A percentile compares a stretch with the other conserved stretches of the same genome.
phyloP scores from a whole-genome alignment of 2,888 invertebrate genomes.

The Dasypogon diadema region DNA sequence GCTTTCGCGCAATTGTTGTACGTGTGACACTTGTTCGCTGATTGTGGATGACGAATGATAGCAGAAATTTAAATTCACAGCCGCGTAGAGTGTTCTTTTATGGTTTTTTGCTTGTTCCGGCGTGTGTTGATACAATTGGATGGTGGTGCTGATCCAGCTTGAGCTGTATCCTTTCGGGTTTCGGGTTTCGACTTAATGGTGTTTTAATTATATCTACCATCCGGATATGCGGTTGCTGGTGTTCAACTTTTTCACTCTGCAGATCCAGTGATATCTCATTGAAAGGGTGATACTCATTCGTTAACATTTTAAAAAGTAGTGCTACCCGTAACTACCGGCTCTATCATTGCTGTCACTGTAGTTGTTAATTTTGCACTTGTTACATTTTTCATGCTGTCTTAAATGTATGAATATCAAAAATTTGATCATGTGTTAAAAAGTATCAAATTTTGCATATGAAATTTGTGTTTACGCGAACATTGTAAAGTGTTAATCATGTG shows the following conservation, averaged over 20 bases:
- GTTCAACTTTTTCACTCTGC: constrained; percentile 26
- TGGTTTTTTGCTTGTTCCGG: background rate
- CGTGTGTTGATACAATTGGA: background rate
- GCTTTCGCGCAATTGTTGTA: constrained; percentile 24
- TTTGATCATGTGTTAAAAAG: constrained; percentile 26
- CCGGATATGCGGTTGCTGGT: constrained; percentile 33
- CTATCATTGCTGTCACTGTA: background rate
- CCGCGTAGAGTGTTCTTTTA: constrained; percentile 20
- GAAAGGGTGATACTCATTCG: constrained; percentile 25
- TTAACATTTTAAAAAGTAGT: constrained; percentile 1
- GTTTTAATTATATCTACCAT: constrained; percentile 38
- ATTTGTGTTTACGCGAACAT: constrained; percentile 10
- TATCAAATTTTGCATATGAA: constrained; percentile 26
- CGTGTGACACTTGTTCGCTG: constrained; percentile 48
- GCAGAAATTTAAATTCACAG: constrained; percentile 46
- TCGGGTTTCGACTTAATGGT: constrained; percentile 37
- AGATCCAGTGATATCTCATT: constrained; percentile 38
- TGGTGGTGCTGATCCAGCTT: background rate
- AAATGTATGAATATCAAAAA: constrained; percentile 24
- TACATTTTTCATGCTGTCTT: constrained; percentile 5
- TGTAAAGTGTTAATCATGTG: constrained; percentile 44
- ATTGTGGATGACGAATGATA: constrained; percentile 47
- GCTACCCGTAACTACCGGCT: background rate
- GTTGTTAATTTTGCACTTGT: background rate
- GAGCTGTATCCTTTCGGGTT: constrained; percentile 23